Conservation (phyloP, 1,140 invertebrate genomes). For the Aphelenchoides avenae region DNA sequence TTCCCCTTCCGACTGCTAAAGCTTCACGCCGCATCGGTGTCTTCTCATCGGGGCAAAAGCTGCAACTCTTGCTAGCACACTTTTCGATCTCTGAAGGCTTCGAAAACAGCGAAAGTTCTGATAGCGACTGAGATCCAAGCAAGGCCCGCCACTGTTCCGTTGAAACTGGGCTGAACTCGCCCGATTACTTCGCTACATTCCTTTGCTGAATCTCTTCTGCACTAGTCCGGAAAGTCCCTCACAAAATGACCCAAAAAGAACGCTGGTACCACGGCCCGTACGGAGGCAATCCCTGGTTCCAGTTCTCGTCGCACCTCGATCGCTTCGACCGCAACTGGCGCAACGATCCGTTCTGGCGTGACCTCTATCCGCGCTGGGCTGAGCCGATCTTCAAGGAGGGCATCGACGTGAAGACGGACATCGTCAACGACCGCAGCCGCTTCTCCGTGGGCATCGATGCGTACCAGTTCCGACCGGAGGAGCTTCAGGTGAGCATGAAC, state of each 20-base stretch:
- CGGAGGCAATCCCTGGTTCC: constrained; percentile 19
- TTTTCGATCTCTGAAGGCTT: too few relatives aligned
- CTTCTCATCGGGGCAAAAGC: too few relatives aligned
- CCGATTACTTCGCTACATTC: too few relatives aligned
- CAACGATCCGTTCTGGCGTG: constrained; percentile 56
- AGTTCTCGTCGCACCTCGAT: constrained; percentile 57
- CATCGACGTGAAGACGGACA: constrained; percentile 50
- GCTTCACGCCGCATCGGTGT: too few relatives aligned
- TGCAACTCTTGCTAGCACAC: too few relatives aligned
- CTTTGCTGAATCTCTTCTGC: too few relatives aligned
- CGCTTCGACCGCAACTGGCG: constrained; percentile 57
- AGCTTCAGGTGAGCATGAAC: constrained; percentile 39
- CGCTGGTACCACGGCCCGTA: not conserved
- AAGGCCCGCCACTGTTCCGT: not conserved
- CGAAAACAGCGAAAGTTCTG: too few relatives aligned
- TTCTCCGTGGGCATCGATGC: constrained; percentile 56
- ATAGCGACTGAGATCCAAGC: not conserved
- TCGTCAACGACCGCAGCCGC: constrained; percentile 45
- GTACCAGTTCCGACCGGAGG: constrained; percentile 57
- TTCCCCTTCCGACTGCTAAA: too few relatives aligned
- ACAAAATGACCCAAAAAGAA: not conserved
- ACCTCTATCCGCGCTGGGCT: constrained; percentile 54
- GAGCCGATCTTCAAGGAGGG: constrained; percentile 59
- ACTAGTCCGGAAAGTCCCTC: too few relatives aligned
- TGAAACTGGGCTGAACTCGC: constrained; percentile 2